Base-by-base conservation (phyloP, 2,797 vertebrate genomes). In the Muraenolepis orangiensis region DNA sequence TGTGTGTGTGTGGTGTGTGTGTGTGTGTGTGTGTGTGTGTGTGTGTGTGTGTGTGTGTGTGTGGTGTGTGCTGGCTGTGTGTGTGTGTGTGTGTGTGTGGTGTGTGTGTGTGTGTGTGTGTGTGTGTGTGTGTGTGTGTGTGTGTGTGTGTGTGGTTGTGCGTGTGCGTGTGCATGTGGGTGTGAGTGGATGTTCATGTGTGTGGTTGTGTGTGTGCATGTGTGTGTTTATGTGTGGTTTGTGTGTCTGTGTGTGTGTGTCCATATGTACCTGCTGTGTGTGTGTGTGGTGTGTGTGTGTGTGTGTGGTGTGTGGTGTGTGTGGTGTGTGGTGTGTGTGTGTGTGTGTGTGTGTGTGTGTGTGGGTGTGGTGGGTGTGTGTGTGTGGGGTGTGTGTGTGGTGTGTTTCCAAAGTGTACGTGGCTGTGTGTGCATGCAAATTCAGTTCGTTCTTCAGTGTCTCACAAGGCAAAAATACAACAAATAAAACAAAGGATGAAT, bases 401-500 rank as follows among this genome's bases (percentile, higher is more conserved):
- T 64, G 57, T 26, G 23, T 64, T 26, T 64, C 20, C 23, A 23
- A 64, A 23, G 13, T 64, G 57, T 64, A 64, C 23, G 57, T 64
- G 57, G 6, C 57, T 23, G 57, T 64, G 57, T 64, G 57, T 23
- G 57, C 57, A 64, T 26, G 4, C 57, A 64, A 64, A 23, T 64
- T 64, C 20, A 64, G 57, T 64, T 26, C 20, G 6, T 23, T 46
- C 40, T 46, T 18, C 57, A 64, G 23, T 64, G 57, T 6, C 40
- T 16, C 12, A 64, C 20, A 64, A 64, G 57, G 12, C 6, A 89
- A 90, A 93, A 95, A 94, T 94, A 94, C 93, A 91, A 88, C 93
- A 81, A 80, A 88, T 36, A n/a, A 42, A 75, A 90, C 93, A 92
- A 93, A 93, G 94, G 93, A 93, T 91, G 92, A 93, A 94, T 93